phyloP scores from a whole-genome alignment of 1,140 invertebrate genomes.

The Drosophila mauritiana region DNA sequence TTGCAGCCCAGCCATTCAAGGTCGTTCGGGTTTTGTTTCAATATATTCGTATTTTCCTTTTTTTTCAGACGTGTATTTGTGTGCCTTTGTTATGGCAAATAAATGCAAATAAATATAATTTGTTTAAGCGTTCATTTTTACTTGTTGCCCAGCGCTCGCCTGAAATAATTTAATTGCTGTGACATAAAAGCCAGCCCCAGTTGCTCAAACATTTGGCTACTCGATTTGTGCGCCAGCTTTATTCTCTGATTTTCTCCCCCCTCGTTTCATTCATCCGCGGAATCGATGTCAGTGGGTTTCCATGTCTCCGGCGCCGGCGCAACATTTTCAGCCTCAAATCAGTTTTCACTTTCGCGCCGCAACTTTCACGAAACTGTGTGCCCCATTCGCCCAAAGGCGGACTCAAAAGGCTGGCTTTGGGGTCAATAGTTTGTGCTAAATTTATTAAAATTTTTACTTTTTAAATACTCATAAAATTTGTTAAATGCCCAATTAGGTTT shows the following conservation, averaged over 20 bases:
- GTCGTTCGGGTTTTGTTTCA: constrained; percentile 49
- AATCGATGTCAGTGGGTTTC: constrained; percentile 71
- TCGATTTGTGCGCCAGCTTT: constrained; percentile 33
- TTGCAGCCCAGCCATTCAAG: constrained; percentile 30
- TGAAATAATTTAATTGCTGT: constrained; percentile 63
- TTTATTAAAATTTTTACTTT: not conserved
- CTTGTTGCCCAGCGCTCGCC: constrained; percentile 28
- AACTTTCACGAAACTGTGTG: constrained; percentile 59
- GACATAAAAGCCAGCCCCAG: constrained; percentile 47
- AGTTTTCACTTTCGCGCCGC: constrained; percentile 70
- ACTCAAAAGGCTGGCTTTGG: not conserved
- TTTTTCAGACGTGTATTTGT: constrained; percentile 9
- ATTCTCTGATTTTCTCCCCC: constrained; percentile 19
- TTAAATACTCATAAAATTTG: not conserved
- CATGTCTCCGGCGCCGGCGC: constrained; percentile 39
- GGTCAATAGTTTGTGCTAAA: not conserved
- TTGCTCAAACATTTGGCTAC: constrained; percentile 43
- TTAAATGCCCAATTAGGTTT: no score
- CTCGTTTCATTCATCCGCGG: constrained; percentile 1
- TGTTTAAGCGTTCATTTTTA: constrained; percentile 43
- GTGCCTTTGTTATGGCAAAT: constrained; percentile 54
- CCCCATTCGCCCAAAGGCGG: constrained; percentile 1
- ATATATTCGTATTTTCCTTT: constrained; percentile 12
- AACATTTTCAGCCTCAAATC: constrained; percentile 56
- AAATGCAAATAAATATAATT: constrained; percentile 67